Evolutionary conservation across 2,113 vertebrate species (phyloP), one percentile per base, ranked within the genome.

Genomic region (Centrocercus urophasianus): DNA sequence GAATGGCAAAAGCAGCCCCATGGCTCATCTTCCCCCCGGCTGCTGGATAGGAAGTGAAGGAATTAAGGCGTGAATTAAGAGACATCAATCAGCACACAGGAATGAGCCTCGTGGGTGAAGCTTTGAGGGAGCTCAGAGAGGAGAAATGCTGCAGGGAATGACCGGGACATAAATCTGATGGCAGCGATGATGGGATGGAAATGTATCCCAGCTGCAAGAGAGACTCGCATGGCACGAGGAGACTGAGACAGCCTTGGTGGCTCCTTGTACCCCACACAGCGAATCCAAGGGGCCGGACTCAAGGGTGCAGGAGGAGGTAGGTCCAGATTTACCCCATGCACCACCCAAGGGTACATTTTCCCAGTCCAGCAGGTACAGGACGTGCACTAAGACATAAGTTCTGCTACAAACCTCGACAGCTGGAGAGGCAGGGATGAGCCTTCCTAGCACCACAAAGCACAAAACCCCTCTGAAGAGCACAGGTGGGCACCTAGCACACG

Each of bases 191-290:
- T 42, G 42, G 27, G 48, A 75, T 76, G n/a, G n/a, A 80, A 93
- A 81, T 92, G 64, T 28, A 93, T 81, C 45, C 56, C 56, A 69
- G 65, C 47, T 65, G 61, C 89, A 78, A 64, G 78, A 64, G 52
- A 81, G 36, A 84, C 25, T 54, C 1, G 4, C n/a, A 57, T 14
- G 25, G 11, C 57, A 63, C 0, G 4, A 83, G 30, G 36, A 88
- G 21, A 48, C 3, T 50, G 30, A 79, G 82, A 45, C 1, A 2
- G 76, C 52, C 0, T 0, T 6, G 22, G 67, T 2, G 2, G 61
- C 7, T 82, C 13, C 60, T 30, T 1, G 3, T 30, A 45, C 40
- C 13, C 45, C 1, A 0, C 1, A 32, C 50, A 50, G 13, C 1
- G 16, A 28, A 89, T 9, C 36, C 71, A 43, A 43, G 56, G 76